Evolutionary conservation across 2,888 invertebrate genomes (phyloP), one percentile per base, ranked within the genome.

Genomic region (Diarsia brunnea): DNA sequence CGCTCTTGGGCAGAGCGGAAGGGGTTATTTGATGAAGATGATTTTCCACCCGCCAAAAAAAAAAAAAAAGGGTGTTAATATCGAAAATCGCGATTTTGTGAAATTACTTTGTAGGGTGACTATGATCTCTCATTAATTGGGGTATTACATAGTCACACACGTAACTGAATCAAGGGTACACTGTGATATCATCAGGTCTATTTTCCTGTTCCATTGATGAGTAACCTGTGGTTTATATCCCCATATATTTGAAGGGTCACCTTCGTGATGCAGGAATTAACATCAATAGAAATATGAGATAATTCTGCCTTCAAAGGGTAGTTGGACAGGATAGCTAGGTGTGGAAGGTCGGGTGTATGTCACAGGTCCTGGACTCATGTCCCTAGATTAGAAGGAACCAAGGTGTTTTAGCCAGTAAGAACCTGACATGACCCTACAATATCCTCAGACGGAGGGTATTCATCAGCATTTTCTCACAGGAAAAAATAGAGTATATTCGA

Each of bases 171-270:
- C 61, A 80, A 77, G 81, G 45, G 14, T n/a, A 11, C 14, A 24
- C 51, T 47, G 27, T 53, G 38, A n/a, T 21, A 49, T n/a, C 0
- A 63, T 73, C 61, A 21, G 12, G 0, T 63, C 27, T 61, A 24
- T 63, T 77, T 80, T 73, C 81, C 76, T 80, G 76, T 63, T 31
- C 21, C 12, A 51, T 19, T 45, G 4, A 0, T n/a, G n/a, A n/a
- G n/a, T 53, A 27, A 45, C 55, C 27, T n/a, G 16, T 73, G 8
- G 16, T 2, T 64, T 66, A 53, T n/a, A n/a, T 12, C 1, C 4
- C 53, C 12, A 53, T 12, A 12, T n/a, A 53, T 0, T 55, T n/a
- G n/a, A 4, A 51, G n/a, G 4, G n/a, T 53, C 3, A 49, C 16
- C 31, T 69, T 16, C 27, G 5, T 10, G 10, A 5, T 21, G 19